phyloP scores from a whole-genome alignment of 2,113 vertebrate genomes.

The Percina caprodes region DNA sequence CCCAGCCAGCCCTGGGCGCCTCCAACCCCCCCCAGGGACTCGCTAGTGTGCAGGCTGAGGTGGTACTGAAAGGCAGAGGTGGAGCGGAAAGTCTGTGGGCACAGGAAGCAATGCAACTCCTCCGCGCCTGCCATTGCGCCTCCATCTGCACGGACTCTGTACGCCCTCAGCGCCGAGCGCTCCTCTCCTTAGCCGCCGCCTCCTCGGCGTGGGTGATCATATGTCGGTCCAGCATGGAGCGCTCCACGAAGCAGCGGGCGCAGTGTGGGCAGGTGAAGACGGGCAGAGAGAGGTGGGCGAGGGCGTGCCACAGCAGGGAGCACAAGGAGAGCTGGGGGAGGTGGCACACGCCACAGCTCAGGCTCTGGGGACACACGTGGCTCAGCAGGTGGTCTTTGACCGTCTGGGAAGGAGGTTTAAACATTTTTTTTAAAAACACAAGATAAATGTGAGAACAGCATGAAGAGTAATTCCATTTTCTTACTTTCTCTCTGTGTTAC shows the following conservation, averaged over 20 bases:
- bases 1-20: constrained; percentile 50
- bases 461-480: not conserved
- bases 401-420: constrained; percentile 73
- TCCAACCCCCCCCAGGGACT: constrained; percentile 38
- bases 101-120: constrained; percentile 81
- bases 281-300: constrained; percentile 89
- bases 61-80: constrained; percentile 90
- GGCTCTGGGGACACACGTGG: constrained; percentile 89
- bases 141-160: constrained; percentile 11
- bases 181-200: constrained; percentile 74
- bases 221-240: constrained; percentile 91
- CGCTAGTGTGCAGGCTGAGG: constrained; percentile 87
- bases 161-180: constrained; percentile 38
- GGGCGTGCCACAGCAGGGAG: constrained; percentile 93
- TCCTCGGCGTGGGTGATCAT: constrained; percentile 87
- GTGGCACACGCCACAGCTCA: constrained; percentile 90
- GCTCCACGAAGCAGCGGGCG: constrained; percentile 91
- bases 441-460: not conserved
- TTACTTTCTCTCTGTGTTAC: not conserved
- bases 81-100: constrained; percentile 85
- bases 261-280: constrained; percentile 94
- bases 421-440: no score
- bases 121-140: constrained; percentile 34
- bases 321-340: constrained; percentile 90
- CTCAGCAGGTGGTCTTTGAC: constrained; percentile 90